Evolutionary conservation across 2,888 invertebrate species (phyloP).

Genomic region (Trachelus iudaicus): DNA sequence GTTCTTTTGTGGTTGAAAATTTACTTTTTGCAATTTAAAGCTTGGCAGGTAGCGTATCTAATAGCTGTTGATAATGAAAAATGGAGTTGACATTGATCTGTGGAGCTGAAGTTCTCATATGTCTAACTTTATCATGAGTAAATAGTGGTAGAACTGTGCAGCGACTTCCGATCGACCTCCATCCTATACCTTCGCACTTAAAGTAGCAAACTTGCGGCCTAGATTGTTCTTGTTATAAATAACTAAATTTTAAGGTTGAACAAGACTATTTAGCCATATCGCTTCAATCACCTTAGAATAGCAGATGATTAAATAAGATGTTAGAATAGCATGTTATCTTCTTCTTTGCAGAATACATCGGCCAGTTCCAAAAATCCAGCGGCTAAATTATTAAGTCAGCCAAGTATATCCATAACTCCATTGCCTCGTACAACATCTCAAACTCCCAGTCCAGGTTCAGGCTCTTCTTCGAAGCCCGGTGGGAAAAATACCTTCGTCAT

Average conservation of each 20-base stretch:
- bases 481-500: constrained; percentile 89
- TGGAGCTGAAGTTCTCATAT: constrained; percentile 25
- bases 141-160: constrained; percentile 68
- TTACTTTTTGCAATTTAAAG: too few relatives aligned
- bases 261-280: too few relatives aligned
- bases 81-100: constrained; percentile 48
- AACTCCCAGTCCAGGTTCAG: constrained; percentile 59
- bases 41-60: too few relatives aligned
- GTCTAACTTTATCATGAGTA: constrained; percentile 27
- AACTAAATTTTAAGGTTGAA: constrained; percentile 47
- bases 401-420: constrained; percentile 91
- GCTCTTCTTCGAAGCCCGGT: constrained; percentile 62
- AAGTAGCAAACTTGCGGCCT: constrained; percentile 67
- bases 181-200: constrained; percentile 69
- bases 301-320: too few relatives aligned
- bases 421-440: constrained; percentile 74
- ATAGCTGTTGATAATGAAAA: too few relatives aligned
- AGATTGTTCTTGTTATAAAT: constrained; percentile 61
- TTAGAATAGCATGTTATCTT: background rate
- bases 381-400: constrained; percentile 74
- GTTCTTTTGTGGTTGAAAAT: too few relatives aligned
- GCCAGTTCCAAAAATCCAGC: constrained; percentile 61
- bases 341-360: constrained; percentile 58
- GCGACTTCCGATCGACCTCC: constrained; percentile 63
- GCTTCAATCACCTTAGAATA: too few relatives aligned